Evolutionary conservation across 2,888 invertebrate species (phyloP), one percentile per base, ranked within the genome.

Genomic region (Netelia melanura): DNA sequence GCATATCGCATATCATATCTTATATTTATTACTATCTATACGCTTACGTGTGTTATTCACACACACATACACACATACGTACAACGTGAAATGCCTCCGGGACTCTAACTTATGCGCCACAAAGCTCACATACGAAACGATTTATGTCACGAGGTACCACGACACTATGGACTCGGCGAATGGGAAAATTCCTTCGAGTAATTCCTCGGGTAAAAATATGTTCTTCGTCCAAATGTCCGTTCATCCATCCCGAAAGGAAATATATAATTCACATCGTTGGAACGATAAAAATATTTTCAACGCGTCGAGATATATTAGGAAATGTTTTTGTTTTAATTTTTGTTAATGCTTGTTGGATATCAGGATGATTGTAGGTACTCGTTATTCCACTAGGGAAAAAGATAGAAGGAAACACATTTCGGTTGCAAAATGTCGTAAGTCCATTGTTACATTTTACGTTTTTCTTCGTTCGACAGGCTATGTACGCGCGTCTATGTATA

Each of bases 21-120:
- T 48, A 48, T 48, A 14, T 48, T 14, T 48, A 14, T 11, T 14
- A 14, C 2, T 25, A 44, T 67, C 25, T 3, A 2, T 25, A 30
- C 30, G 30, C 5, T 30, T 30, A 30, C 30, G 3, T 30, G 30
- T 30, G 30, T 5, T 5, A 30, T 30, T 30, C 30, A 30, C 30
- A 30, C 30, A 30, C 17, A 17, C 30, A 30, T 0, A 17, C 17
- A 17, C 17, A 17, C 17, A 17, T 70, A 23, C 70, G 52, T 48
- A 52, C 3, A 52, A 38, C 48, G 38, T 23, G 52, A 52, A 62
- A 62, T 52, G 21, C 70, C 70, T 23, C 11, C 52, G 61, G 48
- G 78, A 78, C 78, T 38, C 62, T 70, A 70, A 77, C 78, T 70
- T 78, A 70, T 78, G 52, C 10, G 48, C 52, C 61, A 70, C 68